These are phyloP conservation scores for Aphelenchoides besseyi DNA, from an alignment of 1,140 invertebrate genomes.

Conservation along the genomic window DNA sequence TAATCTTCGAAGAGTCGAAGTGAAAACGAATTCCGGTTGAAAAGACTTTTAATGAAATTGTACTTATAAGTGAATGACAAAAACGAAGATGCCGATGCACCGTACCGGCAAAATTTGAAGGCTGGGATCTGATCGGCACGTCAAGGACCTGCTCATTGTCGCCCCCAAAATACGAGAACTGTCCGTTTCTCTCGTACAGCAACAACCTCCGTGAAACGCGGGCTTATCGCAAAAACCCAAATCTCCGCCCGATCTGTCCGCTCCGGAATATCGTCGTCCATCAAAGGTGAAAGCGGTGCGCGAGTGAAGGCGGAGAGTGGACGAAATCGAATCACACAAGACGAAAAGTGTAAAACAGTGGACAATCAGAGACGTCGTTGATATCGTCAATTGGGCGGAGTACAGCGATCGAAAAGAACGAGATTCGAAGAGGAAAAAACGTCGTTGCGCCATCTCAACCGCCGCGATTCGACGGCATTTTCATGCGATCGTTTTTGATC, in stretches of 20 bases:
- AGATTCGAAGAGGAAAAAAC: not conserved
- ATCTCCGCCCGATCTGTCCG: slow-evolving; percentile 1
- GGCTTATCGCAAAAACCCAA: not conserved
- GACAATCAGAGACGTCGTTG: no score
- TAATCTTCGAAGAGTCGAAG: no score
- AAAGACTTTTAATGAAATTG: no score
- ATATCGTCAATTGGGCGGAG: no score
- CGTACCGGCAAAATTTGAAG: no score
- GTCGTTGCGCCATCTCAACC: no score
- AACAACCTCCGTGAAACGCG: slow-evolving; percentile 2
- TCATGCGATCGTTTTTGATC: not conserved
- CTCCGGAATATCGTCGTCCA: not conserved
- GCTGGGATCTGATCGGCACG: not conserved
- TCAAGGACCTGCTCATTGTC: not conserved
- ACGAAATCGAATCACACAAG: not conserved
- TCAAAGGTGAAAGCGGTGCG: not conserved
- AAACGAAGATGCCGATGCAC: no score
- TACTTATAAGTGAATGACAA: no score
- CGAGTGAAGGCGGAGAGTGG: not conserved
- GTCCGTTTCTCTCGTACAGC: not conserved
- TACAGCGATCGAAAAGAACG: not conserved
- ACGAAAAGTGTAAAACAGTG: no score
- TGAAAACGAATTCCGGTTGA: no score
- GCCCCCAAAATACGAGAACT: not conserved
- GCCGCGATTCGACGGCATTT: not conserved